Percentiles rank a stretch among this genome's conserved stretches.
Evolutionary conservation across 1,140 invertebrate genomes (phyloP).

Genomic region (Drusus annulatus): DNA sequence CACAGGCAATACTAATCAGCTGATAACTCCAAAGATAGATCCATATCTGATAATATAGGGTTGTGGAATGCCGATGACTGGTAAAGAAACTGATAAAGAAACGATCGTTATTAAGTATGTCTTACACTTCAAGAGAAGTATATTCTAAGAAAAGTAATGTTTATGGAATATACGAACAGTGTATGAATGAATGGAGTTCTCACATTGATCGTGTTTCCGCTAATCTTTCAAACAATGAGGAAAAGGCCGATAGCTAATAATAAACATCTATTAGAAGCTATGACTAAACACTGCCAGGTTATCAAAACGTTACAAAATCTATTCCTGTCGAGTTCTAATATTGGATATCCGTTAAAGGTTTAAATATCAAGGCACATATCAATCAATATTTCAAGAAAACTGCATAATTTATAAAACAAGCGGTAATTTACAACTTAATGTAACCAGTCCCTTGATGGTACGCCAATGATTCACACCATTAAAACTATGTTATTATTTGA

Average conservation of each 20-base stretch:
- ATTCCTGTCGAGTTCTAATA: neutral
- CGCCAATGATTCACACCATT: conserved; percentile 37
- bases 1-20: conserved; percentile 15
- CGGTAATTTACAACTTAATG: conserved; percentile 6
- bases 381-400: no score
- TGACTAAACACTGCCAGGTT: conserved; percentile 33
- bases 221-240: conserved; percentile 33
- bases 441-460: conserved; percentile 19
- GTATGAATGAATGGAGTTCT: neutral
- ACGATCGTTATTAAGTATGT: neutral
- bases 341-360: neutral
- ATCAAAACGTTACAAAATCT: neutral
- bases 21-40: conserved; percentile 8
- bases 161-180: no score
- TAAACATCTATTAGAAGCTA: conserved; percentile 43
- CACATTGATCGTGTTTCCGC: neutral
- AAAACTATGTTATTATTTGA: conserved; percentile 47
- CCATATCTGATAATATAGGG: conserved; percentile 10
- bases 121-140: no score
- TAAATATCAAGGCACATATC: neutral
- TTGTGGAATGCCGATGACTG: neutral
- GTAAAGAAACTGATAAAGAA: conserved; percentile 16
- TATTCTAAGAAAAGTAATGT: no score
- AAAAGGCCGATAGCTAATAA: conserved; percentile 36
- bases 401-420: neutral